A percentile compares a stretch with the other conserved stretches of the same genome.
Conservation (phyloP, 2,797 vertebrate genomes). For the Otolemur crassicaudatus region DNA sequence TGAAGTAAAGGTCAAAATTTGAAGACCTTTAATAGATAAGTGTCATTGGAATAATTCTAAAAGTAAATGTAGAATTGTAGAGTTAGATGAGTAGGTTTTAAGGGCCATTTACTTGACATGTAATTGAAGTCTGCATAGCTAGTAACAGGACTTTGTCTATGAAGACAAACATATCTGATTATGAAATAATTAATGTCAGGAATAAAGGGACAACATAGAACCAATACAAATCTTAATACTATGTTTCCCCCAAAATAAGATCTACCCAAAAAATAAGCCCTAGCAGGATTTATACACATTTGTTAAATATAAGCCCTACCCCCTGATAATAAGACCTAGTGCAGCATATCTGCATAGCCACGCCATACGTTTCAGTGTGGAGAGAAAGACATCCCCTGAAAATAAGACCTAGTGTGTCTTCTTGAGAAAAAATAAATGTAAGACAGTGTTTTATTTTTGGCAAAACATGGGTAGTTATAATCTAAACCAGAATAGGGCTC, state of each 20-base stretch:
- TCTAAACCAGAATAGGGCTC: background rate
- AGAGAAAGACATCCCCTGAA: too few relatives aligned
- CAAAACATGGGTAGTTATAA: background rate
- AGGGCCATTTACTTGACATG: background rate
- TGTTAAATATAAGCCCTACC: too few relatives aligned
- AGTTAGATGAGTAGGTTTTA: background rate
- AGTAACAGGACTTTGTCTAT: background rate
- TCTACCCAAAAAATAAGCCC: too few relatives aligned
- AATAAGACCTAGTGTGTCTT: too few relatives aligned
- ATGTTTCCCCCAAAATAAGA: too few relatives aligned
- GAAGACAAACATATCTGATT: background rate
- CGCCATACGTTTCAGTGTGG: too few relatives aligned
- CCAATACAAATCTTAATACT: background rate
- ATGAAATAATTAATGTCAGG: background rate
- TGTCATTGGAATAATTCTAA: background rate
- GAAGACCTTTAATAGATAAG: background rate
- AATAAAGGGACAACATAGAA: background rate
- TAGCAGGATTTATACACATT: too few relatives aligned
- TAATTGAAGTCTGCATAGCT: background rate
- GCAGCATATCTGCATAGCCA: too few relatives aligned
- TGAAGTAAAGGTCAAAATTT: background rate
- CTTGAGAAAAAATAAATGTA: too few relatives aligned
- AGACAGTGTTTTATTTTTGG: too few relatives aligned
- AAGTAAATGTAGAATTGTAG: background rate
- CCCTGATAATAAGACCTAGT: too few relatives aligned